phyloP scores from a whole-genome alignment of 2,797 vertebrate species.

The Columba guinea region DNA sequence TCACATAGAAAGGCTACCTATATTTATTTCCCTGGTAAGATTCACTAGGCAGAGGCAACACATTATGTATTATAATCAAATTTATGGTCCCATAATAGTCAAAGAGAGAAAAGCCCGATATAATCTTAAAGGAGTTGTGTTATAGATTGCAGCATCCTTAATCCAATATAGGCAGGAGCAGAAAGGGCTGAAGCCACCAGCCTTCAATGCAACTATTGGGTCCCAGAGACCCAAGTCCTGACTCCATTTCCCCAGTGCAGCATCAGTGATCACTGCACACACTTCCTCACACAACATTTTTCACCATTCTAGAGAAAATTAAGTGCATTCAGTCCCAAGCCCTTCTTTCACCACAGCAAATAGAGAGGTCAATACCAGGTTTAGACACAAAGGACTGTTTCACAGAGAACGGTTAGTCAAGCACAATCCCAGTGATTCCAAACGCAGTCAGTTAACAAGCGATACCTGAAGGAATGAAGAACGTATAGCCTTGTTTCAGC shows the following conservation, averaged over 20 bases:
- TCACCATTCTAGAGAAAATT: not conserved
- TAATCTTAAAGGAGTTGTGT: not conserved
- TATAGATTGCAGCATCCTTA: not conserved
- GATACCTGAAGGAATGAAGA: slow-evolving; percentile 97
- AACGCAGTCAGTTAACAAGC: not conserved
- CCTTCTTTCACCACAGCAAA: not conserved
- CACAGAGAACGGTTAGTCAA: not conserved
- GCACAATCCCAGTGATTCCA: not conserved
- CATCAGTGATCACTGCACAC: not conserved
- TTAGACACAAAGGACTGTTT: not conserved
- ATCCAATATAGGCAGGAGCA: not conserved
- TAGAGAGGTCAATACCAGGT: not conserved
- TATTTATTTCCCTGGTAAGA: not conserved
- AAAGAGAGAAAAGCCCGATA: not conserved
- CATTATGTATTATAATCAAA: not conserved
- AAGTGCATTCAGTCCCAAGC: not conserved
- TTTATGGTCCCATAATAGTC: not conserved
- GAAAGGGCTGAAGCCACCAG: not conserved
- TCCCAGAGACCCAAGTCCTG: not conserved
- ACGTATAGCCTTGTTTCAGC: slow-evolving; percentile 93
- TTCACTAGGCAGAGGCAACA: not conserved
- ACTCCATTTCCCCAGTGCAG: not conserved
- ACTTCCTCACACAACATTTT: not conserved
- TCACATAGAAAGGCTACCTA: not conserved
- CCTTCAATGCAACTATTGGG: not conserved